Evolutionary conservation across 2,888 invertebrate species (phyloP), one percentile per base, ranked within the genome.

Genomic region (Cepaea hortensis): DNA sequence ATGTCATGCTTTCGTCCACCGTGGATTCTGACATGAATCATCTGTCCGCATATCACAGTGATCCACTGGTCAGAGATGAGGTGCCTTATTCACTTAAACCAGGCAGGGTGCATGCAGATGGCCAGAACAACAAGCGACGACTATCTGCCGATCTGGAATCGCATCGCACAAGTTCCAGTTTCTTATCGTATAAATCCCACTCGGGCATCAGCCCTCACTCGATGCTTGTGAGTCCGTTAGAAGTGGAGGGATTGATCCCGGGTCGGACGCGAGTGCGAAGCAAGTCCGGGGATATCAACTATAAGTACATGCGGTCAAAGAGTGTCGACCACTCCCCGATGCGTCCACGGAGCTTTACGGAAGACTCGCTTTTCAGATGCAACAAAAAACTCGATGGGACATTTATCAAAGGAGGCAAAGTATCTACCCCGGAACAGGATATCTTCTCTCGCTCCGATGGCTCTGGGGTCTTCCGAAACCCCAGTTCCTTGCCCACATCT

Each of bases 381-480:
- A 89, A 90, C 48, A 83, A 75, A n/a, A 90, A 90, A 85, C 90
- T 91, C 88, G 91, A 89, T 68, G 91, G 91, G 72, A 91, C 90
- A 48, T 85, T 89, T 23, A 85, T 87, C 68, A 88, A 85, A 68
- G 87, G 88, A 70, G 86, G 88, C 55, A 86, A 88, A 73, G 82
- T 83, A 15, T 88, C 87, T n/a, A 88, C 89, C 35, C 82, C 85
- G 13, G 89, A 91, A 15, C 90, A 91, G 23, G 85, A 90, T 50
- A 88, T 93, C 18, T 89, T 87, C 35, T 91, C 92, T 5, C 90
- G 90, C 80, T 92, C 93, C 13, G 95, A 96, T 84, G 96, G 97
- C 90, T 97, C 97, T 90, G 96, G 97, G 70, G 97, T 97, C 93
- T 95, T 97, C 89, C 97, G 96, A 95, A 97, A 97, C 91, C 96